Evolutionary conservation across 92 coral and sea anemone genomes (phyloP).

Genomic region (Phenganax subtilis): DNA sequence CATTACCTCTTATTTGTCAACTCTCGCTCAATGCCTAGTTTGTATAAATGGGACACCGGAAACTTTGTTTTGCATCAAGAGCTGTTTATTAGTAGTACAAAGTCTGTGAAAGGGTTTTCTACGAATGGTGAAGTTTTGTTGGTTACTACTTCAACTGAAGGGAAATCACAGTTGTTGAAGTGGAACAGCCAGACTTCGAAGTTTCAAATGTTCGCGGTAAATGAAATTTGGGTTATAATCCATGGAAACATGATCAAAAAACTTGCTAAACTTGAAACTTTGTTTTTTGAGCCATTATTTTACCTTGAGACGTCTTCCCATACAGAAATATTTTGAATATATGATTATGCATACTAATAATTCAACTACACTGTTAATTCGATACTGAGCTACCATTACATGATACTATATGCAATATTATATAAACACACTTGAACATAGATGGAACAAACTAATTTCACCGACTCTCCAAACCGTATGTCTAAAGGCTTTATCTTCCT

Average conservation of each 20-base stretch:
- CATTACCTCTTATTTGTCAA: constrained; percentile 78
- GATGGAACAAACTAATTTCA: too few relatives aligned
- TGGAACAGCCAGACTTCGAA: constrained; percentile 1
- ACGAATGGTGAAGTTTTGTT: constrained; percentile 39
- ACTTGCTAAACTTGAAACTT: not conserved
- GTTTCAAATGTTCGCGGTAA: constrained; percentile 25
- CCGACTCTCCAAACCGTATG: too few relatives aligned
- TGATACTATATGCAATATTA: not conserved
- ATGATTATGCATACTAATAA: not conserved
- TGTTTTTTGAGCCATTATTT: too few relatives aligned
- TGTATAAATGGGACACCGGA: constrained; percentile 57
- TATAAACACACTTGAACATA: not conserved
- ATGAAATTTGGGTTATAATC: not conserved
- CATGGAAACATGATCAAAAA: not conserved
- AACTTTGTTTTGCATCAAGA: constrained; percentile 48
- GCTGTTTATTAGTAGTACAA: constrained; percentile 48
- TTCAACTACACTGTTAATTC: too few relatives aligned
- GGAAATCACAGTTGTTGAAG: constrained; percentile 12
- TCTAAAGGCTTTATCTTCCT: not conserved
- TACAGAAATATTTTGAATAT: too few relatives aligned
- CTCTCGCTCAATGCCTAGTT: constrained; percentile 52
- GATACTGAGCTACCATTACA: not conserved
- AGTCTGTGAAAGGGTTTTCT: constrained; percentile 57
- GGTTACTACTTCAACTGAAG: not conserved
- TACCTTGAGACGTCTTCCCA: too few relatives aligned